Evolutionary conservation across 2,888 invertebrate species (phyloP).

Genomic region (Poecilus cupreus): DNA sequence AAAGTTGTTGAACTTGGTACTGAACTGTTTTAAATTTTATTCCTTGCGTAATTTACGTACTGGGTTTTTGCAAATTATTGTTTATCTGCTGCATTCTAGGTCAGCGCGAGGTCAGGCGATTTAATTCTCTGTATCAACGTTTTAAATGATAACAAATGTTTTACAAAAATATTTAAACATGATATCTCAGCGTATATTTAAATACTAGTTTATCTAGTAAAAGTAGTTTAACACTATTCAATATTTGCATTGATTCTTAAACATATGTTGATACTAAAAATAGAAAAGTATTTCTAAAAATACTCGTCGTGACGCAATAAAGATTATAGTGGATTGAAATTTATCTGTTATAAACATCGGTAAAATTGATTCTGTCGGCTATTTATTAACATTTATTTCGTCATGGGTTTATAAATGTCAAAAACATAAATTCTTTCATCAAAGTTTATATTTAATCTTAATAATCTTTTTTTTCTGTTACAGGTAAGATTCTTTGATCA

Average conservation of each 20-base stretch:
- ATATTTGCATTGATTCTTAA: background rate
- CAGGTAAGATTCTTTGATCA: slow-evolving; percentile 23
- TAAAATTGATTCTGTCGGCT: slow-evolving; percentile 13
- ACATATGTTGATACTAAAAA: slow-evolving; percentile 20
- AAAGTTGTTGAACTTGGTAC: background rate
- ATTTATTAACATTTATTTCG: background rate
- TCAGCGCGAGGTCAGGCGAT: background rate
- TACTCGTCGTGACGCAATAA: background rate
- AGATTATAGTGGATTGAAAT: slow-evolving; percentile 21
- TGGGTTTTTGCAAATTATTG: background rate
- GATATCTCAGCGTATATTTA: background rate
- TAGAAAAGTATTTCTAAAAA: slow-evolving; percentile 39
- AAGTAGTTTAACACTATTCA: background rate
- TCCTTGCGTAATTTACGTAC: background rate
- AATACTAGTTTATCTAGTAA: slow-evolving; percentile 3
- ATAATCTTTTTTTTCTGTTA: background rate
- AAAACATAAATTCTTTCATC: slow-evolving; percentile 24
- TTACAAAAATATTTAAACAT: background rate
- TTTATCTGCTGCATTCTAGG: background rate
- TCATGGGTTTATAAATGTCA: slow-evolving; percentile 37
- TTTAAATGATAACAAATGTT: background rate
- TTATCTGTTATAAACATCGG: slow-evolving; percentile 37
- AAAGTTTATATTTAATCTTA: background rate
- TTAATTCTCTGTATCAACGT: background rate
- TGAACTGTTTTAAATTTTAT: background rate